phyloP scores from a whole-genome alignment of 2,888 invertebrate species.

The Bursaphelenchus okinawaensis region DNA sequence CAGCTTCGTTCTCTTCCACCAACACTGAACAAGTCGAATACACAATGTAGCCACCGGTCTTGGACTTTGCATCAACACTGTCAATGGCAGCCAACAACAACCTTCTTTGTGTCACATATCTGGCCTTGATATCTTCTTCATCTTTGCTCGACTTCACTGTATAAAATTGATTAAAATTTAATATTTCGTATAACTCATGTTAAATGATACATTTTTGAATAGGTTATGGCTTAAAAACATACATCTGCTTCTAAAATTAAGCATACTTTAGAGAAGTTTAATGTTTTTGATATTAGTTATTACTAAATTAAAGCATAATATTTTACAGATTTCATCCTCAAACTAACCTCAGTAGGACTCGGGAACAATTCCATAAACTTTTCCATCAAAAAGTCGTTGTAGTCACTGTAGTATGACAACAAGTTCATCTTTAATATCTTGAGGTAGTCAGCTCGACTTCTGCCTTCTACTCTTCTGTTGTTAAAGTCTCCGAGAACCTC shows the following conservation, averaged over 20 bases:
- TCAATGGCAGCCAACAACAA: slow-evolving; percentile 92
- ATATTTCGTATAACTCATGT: too few relatives aligned
- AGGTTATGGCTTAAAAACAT: too few relatives aligned
- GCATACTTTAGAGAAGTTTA: too few relatives aligned
- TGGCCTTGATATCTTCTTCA: slow-evolving; percentile 79
- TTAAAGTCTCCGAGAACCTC: slow-evolving; percentile 53
- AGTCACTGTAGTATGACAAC: slow-evolving; percentile 89
- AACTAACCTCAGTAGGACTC: slow-evolving; percentile 47
- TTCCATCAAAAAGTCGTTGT: slow-evolving; percentile 90
- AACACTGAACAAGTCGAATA: slow-evolving; percentile 97
- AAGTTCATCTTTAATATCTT: slow-evolving; percentile 76
- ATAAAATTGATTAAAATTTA: too few relatives aligned
- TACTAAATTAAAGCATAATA: slow-evolving; percentile 40
- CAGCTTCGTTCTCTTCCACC: slow-evolving; percentile 95
- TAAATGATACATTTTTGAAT: too few relatives aligned
- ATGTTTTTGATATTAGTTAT: too few relatives aligned
- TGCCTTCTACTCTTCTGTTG: slow-evolving; percentile 36
- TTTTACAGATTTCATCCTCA: too few relatives aligned
- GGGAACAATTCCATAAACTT: slow-evolving; percentile 83
- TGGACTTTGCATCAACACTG: slow-evolving; percentile 82
- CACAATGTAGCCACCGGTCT: slow-evolving; percentile 86
- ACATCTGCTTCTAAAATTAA: slow-evolving; percentile 66
- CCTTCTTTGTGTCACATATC: slow-evolving; percentile 80
- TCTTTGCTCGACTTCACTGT: slow-evolving; percentile 78
- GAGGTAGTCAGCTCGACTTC: slow-evolving; percentile 58